Conservation (phyloP, 2,113 vertebrate genomes). For the Paracanthobrama guichenoti region DNA sequence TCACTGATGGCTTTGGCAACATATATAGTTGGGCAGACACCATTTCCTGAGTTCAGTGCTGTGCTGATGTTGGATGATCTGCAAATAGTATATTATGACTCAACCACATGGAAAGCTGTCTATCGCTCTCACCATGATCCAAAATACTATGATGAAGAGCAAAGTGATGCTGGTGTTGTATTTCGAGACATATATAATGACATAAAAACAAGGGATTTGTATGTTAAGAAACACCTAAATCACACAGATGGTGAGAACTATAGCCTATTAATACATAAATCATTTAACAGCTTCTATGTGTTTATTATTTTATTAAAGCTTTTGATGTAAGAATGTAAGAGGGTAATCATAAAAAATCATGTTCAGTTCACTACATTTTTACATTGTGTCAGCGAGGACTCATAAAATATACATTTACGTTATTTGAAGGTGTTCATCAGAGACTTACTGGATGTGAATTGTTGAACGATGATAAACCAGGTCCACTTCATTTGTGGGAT, state of each 20-base stretch:
- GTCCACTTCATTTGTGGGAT: not conserved
- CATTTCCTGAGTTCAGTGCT: constrained; percentile 44
- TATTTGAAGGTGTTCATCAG: constrained; percentile 16
- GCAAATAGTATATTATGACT: constrained; percentile 12
- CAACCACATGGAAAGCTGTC: not conserved
- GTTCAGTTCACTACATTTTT: too few relatives aligned
- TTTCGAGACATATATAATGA: not conserved
- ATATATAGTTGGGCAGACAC: constrained; percentile 23
- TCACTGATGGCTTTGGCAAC: constrained; percentile 34
- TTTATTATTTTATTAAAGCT: too few relatives aligned
- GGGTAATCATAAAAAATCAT: too few relatives aligned
- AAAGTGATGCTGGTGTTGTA: not conserved
- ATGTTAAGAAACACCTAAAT: not conserved
- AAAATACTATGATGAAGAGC: not conserved
- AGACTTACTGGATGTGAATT: not conserved
- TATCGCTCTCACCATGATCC: not conserved
- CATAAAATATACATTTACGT: not conserved
- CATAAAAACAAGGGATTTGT: not conserved
- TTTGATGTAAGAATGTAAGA: too few relatives aligned
- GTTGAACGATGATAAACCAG: not conserved
- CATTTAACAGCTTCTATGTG: too few relatives aligned
- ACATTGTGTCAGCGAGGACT: too few relatives aligned
- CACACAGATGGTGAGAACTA: not conserved
- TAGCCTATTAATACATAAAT: too few relatives aligned
- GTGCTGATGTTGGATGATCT: constrained; percentile 35